Percentiles rank a stretch among this genome's conserved stretches.
Conservation (phyloP, 2,888 invertebrate genomes). For the Muschampia staudingeri region DNA sequence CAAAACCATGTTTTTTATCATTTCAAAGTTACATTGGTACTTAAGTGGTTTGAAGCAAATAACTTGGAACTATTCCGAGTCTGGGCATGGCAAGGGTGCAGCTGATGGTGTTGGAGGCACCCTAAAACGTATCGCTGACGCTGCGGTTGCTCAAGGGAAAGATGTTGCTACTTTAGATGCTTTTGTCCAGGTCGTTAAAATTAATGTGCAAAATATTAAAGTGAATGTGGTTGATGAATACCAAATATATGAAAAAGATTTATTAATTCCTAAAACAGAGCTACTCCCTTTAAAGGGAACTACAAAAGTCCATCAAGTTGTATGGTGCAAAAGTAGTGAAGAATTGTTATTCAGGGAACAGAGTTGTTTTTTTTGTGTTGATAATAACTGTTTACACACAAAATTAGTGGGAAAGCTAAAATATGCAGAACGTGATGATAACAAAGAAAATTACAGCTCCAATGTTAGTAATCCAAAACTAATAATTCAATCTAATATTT, state of each 20-base stretch:
- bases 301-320: background rate
- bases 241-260: background rate
- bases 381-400: background rate
- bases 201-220: background rate
- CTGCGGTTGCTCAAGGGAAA: background rate
- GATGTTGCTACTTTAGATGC: background rate
- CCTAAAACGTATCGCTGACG: background rate
- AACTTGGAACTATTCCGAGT: background rate
- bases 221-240: background rate
- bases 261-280: background rate
- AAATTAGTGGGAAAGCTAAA: background rate
- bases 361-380: background rate
- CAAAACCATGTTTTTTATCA: background rate
- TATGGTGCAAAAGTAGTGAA: background rate
- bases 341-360: background rate
- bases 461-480: too few relatives aligned
- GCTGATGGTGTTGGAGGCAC: background rate
- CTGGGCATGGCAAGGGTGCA: background rate
- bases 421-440: background rate
- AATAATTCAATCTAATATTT: too few relatives aligned
- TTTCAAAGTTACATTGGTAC: background rate
- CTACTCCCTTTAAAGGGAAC: background rate
- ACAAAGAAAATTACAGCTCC: too few relatives aligned
- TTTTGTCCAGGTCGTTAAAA: background rate
- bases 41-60: background rate